Base-by-base conservation (phyloP, 2,113 vertebrate species). In the Potamarius usumacintae region DNA sequence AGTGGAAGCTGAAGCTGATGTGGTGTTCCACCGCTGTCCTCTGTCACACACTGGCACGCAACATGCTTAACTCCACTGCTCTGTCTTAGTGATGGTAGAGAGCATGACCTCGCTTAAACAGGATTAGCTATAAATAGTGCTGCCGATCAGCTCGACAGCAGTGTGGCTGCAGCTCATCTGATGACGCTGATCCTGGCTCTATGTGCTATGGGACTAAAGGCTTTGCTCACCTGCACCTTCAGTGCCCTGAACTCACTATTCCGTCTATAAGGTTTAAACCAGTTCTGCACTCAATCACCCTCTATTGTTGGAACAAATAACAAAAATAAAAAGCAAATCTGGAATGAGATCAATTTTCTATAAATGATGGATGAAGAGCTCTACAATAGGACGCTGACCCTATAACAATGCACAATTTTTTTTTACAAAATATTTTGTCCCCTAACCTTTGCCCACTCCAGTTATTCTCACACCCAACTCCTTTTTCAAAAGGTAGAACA, bases 121-220 rank as follows among this genome's bases (percentile, higher is more conserved):
- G 91, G 91, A 92, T 93, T 92, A 92, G 86, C 92, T 93, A 92
- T 91, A 93, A 92, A 93, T 93, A 93, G 92, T 78, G 86, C 63
- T 80, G 90, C 91, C 53, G 89, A 92, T 92, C 91, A 84, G 62
- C 91, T 87, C 76, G 78, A 85, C 87, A 84, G 88, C 87, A 86
- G 85, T 52, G 82, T 57, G 85, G 89, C 60, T 30, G 30, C 60
- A 60, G 84, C 89, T 91, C 88, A 87, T 88, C 88, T 87, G 85
- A 79, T 78, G 85, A 82, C 57, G 72, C 80, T 80, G 89, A 87
- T 76, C 80, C 50, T 77, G 63, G 71, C 52, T 53, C 57, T 81
- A 50, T n/a, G 72, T 63, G 50, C 71, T 76, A 88, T 62, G 80
- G 60, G 69, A 62, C 85, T 82, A 85, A 88, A 90, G 53, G 71